A percentile compares a stretch with the other conserved stretches of the same genome.
Evolutionary conservation across 2,888 invertebrate species (phyloP).

Genomic region (Abrostola triplasia): DNA sequence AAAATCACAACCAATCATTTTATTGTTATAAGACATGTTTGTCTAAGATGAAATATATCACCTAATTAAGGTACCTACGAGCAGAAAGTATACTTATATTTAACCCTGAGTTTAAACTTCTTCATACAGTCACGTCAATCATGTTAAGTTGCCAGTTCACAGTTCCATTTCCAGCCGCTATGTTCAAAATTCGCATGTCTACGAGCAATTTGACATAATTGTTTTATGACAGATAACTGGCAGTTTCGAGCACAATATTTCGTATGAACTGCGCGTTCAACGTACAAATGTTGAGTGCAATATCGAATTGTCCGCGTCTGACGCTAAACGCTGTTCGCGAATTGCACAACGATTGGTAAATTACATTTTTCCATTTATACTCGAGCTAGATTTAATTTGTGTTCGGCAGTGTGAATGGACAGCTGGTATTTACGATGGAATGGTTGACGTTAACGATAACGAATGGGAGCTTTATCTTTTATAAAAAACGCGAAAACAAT

Average conservation of each 20-base stretch:
- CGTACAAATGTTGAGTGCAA: not conserved
- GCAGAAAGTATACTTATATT: too few species aligned
- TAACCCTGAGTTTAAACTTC: too few species aligned
- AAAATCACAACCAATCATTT: too few species aligned
- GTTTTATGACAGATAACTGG: not conserved
- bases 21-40: too few species aligned
- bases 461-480: not conserved
- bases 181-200: not conserved
- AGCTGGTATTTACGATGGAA: not conserved
- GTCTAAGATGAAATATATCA: too few species aligned
- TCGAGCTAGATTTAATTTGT: constrained; percentile 18
- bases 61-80: too few species aligned
- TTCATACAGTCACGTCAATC: too few species aligned
- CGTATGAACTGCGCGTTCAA: not conserved
- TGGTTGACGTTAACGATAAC: constrained; percentile 2
- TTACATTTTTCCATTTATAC: constrained; percentile 27
- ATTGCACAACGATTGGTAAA: constrained; percentile 15
- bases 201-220: not conserved
- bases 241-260: not conserved
- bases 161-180: not conserved
- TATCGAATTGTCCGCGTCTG: constrained; percentile 11
- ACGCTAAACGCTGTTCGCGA: not conserved
- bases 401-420: constrained; percentile 7
- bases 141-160: too few species aligned
- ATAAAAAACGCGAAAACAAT: not conserved